Evolutionary conservation across 2,888 invertebrate species (phyloP), one percentile per base, ranked within the genome.

Genomic region (Platycheirus rosarum): DNA sequence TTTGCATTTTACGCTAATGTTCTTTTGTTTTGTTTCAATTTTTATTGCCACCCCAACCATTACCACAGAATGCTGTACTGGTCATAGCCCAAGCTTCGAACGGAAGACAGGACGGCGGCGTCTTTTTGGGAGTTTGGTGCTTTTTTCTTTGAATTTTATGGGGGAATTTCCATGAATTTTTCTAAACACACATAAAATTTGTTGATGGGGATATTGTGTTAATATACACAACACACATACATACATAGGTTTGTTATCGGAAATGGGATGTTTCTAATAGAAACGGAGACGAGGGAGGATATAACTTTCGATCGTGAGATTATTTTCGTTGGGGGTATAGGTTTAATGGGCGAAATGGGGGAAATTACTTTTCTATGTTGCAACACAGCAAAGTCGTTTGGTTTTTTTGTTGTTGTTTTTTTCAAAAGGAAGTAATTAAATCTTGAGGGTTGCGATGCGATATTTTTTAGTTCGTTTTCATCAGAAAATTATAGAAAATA

Each of bases 21-120:
- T 42, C 66, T 82, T 66, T 76, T 80, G 80, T 80, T 76, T 82
- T 76, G 76, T 71, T 82, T 82, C 70, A 65, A 71, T 79, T 80
- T 75, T 80, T 71, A 76, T 70, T 71, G 55, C 80, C 32, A 51
- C 48, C 57, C 70, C 69, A 32, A 35, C 14, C 49, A 49, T 44
- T 40, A 42, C 26, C 62, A 62, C 63, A 63, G 37, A 60, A 60
- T 48, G 48, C 13, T 48, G 63, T 14, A 42, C 11, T 37, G 13
- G 49, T 37, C 42, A 13, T 60, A n/a, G n/a, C 42, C 16, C 7
- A 16, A 2, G 23, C 13, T 14, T 8, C 23, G 44, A 6, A 51
- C 16, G 29, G n/a, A 35, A 66, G 62, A 71, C 76, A 32, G 62
- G 23, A 66, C 51, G 71, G 71, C 80, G 80, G 49, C 76, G 35